Evolutionary conservation across 1,140 invertebrate species (phyloP).

Genomic region (Drosophila varians): DNA sequence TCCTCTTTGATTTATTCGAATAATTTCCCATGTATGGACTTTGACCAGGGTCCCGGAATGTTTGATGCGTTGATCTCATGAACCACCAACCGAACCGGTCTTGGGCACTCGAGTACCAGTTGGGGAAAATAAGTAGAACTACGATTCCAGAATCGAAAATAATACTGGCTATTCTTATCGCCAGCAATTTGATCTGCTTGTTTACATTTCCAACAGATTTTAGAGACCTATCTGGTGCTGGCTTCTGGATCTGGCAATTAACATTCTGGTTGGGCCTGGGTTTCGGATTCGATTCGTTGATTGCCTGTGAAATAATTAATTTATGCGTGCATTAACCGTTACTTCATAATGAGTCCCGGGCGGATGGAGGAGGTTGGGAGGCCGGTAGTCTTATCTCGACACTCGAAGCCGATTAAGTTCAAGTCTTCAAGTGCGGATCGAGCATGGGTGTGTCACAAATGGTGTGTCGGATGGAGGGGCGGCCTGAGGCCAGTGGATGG

Average conservation of each 20-base stretch:
- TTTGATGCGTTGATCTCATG: constrained; percentile 24
- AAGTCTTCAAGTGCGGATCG: constrained; percentile 50
- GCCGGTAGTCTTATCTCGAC: constrained; percentile 47
- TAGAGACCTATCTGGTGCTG: not conserved
- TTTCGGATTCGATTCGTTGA: constrained; percentile 16
- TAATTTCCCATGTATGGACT: constrained; percentile 54
- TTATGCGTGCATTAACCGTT: constrained; percentile 80
- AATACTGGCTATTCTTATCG: constrained; percentile 48
- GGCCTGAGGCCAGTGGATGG: not conserved
- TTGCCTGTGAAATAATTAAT: constrained; percentile 75
- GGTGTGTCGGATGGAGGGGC: not conserved
- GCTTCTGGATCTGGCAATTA: constrained; percentile 23
- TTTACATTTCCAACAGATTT: constrained; percentile 55
- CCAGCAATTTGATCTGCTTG: constrained; percentile 55
- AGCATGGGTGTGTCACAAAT: constrained; percentile 20
- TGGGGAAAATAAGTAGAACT: constrained; percentile 4
- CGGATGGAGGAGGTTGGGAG: constrained; percentile 1
- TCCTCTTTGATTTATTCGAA: constrained; percentile 62
- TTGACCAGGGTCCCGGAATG: constrained; percentile 26
- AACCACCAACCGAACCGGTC: constrained; percentile 28
- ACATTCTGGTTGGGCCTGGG: constrained; percentile 25
- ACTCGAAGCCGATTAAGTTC: constrained; percentile 66
- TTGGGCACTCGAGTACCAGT: constrained; percentile 31
- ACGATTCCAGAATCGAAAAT: constrained; percentile 21
- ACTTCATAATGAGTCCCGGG: constrained; percentile 60